Evolutionary conservation across 2,888 invertebrate species (phyloP), one percentile per base, ranked within the genome.

Genomic region (Tigriopus californicus): DNA sequence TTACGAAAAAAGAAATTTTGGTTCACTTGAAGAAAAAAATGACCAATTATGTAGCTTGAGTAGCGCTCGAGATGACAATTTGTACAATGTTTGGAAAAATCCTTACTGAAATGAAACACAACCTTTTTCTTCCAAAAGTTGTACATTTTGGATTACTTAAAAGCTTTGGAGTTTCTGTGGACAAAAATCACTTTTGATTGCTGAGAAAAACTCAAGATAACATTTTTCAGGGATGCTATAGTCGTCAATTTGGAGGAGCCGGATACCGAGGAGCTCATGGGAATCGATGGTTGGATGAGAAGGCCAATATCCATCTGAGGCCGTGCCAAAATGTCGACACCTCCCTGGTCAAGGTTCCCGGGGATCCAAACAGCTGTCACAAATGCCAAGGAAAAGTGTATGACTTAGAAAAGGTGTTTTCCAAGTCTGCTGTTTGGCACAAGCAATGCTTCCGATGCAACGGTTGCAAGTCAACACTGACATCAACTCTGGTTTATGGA

Each of bases 381-480:
- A 49, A 49, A 18, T 49, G 49, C 20, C 49, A 49, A 49, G 49
- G 49, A 12, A 49, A 49, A 18, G 49, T 49, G 15, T 49, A 20
- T 49, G 49, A 49, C 5, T 20, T 49, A 22, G 49, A 49, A 49
- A 49, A 49, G 22, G 22, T 49, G 15, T 18, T 22, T 20, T 13
- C 22, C 13, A 49, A 49, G 22, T 49, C 49, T 49, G 49, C 20
- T 22, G 22, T 49, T 49, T 49, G 49, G 49, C 49, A 49, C 49
- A 15, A 22, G 12, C 49, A 20, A 20, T 49, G 49, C 22, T 49
- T 49, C 22, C 13, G 12, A 13, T 49, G 49, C 22, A 20, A 18
- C 6, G 22, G 22, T 22, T 49, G 49, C 22, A 49, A 49, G 15
- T 49, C 15, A 8, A 20, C 49, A 20, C 6, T 49, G 49, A 22